A percentile compares a stretch with the other conserved stretches of the same genome.
These are phyloP conservation scores for Chauna torquata DNA, from an alignment of 2,113 vertebrate genomes.

Conservation along the genomic window DNA sequence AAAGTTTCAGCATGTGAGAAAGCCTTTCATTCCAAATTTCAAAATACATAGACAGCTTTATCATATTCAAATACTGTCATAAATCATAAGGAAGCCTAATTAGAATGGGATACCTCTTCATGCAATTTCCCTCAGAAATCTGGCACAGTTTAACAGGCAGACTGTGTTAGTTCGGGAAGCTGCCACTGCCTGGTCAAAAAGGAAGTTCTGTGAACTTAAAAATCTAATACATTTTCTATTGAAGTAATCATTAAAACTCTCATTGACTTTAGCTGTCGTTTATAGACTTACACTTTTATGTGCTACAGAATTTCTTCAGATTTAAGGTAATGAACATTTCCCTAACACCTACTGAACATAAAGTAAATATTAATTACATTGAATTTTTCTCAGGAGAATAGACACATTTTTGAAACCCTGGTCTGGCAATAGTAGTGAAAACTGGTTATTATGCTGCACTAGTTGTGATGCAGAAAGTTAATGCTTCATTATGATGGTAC, in stretches of 20 bases:
- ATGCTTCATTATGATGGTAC: background rate
- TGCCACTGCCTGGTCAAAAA: background rate
- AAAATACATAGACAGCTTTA: background rate
- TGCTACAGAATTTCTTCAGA: background rate
- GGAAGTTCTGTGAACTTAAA: background rate
- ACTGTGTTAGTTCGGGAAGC: background rate
- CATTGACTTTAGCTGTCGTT: background rate
- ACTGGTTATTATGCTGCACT: background rate
- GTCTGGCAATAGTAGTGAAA: background rate
- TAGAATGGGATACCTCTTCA: slow-evolving; percentile 2
- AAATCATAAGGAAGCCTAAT: slow-evolving; percentile 28
- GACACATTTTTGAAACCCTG: background rate
- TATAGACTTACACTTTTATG: background rate
- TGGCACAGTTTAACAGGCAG: background rate
- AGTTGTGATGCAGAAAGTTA: background rate
- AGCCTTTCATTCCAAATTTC: slow-evolving; percentile 32
- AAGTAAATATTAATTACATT: background rate
- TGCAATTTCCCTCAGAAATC: background rate
- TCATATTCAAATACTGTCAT: background rate
- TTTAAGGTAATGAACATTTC: background rate
- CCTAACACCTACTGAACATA: background rate
- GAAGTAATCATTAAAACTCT: background rate
- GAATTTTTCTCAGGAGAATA: background rate
- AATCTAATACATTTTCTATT: background rate
- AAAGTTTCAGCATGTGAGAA: background rate